Percentiles rank a stretch among this genome's conserved stretches.
Evolutionary conservation across 2,797 vertebrate genomes (phyloP).

Genomic region (Lepidocolaptes lacrymiger): DNA sequence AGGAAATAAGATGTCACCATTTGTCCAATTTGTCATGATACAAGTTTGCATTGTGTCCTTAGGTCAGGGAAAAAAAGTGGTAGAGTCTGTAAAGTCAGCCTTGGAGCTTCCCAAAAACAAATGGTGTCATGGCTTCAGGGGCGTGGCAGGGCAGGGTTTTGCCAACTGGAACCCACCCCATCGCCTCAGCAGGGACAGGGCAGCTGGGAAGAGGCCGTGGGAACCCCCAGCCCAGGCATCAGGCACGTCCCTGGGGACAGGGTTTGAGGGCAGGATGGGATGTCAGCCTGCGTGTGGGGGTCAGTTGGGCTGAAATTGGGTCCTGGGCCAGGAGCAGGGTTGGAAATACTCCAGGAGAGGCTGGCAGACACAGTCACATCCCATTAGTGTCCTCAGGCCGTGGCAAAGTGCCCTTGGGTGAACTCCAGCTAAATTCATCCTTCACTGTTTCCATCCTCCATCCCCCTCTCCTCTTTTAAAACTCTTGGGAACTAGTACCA

Average conservation of each 20-base stretch:
- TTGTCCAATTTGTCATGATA: not conserved
- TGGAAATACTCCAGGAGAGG: not conserved
- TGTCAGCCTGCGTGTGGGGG: accelerated
- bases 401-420: not conserved
- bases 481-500: not conserved
- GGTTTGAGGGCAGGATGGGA: not conserved
- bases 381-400: not conserved
- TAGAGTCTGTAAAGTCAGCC: not conserved
- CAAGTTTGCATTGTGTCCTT: accelerated
- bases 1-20: not conserved
- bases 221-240: not conserved
- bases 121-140: not conserved
- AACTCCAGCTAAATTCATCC: not conserved
- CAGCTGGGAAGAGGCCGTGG: not conserved
- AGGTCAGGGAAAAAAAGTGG: not conserved
- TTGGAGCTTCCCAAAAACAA: not conserved
- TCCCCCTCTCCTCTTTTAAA: not conserved
- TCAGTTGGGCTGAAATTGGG: not conserved
- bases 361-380: not conserved
- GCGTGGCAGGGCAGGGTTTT: not conserved
- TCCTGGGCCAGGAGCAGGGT: not conserved
- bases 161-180: not conserved
- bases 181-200: not conserved
- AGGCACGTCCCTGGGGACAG: not conserved
- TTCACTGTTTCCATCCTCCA: not conserved